Evolutionary conservation across 2,113 vertebrate species (phyloP).

Genomic region (Pedetes capensis): DNA sequence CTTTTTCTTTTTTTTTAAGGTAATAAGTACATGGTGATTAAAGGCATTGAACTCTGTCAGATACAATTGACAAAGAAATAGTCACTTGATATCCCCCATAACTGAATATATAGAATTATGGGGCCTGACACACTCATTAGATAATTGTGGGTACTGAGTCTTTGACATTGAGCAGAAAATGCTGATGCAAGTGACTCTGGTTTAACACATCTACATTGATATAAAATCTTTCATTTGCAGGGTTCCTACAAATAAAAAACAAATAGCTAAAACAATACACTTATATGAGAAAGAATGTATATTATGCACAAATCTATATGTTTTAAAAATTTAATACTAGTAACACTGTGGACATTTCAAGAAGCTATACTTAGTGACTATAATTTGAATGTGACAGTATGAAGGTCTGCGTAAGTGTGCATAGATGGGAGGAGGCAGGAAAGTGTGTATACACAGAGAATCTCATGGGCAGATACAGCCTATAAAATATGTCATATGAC

Average conservation of each 20-base stretch:
- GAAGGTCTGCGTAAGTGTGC: too few species aligned
- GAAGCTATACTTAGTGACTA: not conserved
- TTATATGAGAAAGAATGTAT: not conserved
- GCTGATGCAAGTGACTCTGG: not conserved
- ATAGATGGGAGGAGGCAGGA: not conserved
- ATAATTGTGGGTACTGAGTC: not conserved
- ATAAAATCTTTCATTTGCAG: not conserved
- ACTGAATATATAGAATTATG: not conserved
- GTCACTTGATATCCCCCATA: not conserved
- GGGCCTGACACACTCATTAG: not conserved
- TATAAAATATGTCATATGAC: not conserved
- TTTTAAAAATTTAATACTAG: not conserved
- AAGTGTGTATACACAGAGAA: not conserved
- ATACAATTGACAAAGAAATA: not conserved
- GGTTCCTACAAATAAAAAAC: not conserved
- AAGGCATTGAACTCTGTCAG: not conserved
- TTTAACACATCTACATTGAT: not conserved
- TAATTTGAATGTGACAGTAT: not conserved
- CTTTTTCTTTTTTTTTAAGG: not conserved
- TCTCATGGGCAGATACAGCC: not conserved
- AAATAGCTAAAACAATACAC: not conserved
- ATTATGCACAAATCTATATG: not conserved
- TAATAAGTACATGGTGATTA: not conserved
- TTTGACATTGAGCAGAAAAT: conserved; percentile 16
- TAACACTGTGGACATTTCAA: not conserved